Evolutionary conservation across 2,888 invertebrate genomes (phyloP), one percentile per base, ranked within the genome.

Genomic region (Leptogaster cylindrica): DNA sequence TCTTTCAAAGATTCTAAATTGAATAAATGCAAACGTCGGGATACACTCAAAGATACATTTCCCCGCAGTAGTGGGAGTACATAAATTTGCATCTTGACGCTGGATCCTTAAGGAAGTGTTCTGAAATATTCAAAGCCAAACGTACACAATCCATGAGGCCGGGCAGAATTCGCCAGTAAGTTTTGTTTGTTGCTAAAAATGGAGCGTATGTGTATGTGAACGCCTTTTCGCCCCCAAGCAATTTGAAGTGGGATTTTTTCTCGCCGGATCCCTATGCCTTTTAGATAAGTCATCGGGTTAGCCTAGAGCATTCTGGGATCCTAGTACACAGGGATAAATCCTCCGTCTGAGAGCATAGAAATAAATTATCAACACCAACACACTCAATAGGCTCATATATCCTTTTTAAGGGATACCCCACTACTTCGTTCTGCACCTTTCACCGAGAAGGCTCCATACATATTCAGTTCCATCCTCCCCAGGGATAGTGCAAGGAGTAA

Each of bases 281-380:
- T n/a, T n/a, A n/a, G n/a, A n/a, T n/a, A n/a, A n/a, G n/a, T n/a
- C n/a, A n/a, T n/a, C n/a, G 8, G 28, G 28, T 23, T 16, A 44
- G 44, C 61, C 27, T 25, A 20, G 31, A 28, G 61, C 18, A 27
- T 12, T 27, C 44, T 18, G 12, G 2, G 23, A 7, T 7, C 10
- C 7, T 36, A 55, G 36, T 23, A 23, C 55, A 36, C 33, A 61
- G 28, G 61, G 44, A 44, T 61, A 61, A 41, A 44, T 44, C 61
- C 61, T 61, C 28, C 36, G 31, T 61, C 28, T 44, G 61, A 61
- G 31, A 16, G 44, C 18, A 27, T 61, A 1, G 27, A 61, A 61
- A 61, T 61, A 61, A 61, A 61, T 61, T 61, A 61, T 61, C 61
- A 44, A 44, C 44, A 25, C 61, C 44, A 44, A 61, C 44, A 27